These are phyloP conservation scores for Cochlearius cochlearius DNA, from an alignment of 2,113 vertebrate species.

Conservation along the genomic window DNA sequence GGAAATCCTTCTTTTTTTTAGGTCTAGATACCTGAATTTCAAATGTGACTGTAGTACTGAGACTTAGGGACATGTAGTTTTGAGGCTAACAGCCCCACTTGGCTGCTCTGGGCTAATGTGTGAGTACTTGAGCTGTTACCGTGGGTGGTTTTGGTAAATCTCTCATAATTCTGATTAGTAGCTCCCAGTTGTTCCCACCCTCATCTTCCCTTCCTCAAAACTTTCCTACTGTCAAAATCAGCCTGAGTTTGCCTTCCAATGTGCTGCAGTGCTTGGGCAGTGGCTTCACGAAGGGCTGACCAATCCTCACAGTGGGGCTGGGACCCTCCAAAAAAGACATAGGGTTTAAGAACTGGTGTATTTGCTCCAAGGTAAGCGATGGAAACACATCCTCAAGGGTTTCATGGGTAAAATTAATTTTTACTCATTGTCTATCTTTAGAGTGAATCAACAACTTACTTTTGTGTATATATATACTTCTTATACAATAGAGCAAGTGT, in stretches of 20 bases:
- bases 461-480: background rate
- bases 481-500: background rate
- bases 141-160: background rate
- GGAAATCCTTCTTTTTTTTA: background rate
- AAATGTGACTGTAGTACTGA: background rate
- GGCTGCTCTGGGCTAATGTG: background rate
- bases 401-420: background rate
- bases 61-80: no score
- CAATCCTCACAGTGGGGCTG: no score
- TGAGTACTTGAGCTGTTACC: background rate
- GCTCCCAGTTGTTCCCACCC: background rate
- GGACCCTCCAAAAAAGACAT: background rate
- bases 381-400: background rate
- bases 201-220: background rate
- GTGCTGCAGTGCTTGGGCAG: background rate
- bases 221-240: background rate
- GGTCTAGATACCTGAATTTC: background rate
- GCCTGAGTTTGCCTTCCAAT: background rate
- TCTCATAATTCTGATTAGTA: background rate
- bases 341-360: background rate
- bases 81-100: background rate
- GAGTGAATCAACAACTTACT: background rate
- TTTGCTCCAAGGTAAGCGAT: background rate
- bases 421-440: background rate
- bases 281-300: background rate